Evolutionary conservation across 2,797 vertebrate genomes (phyloP), one percentile per base, ranked within the genome.

Genomic region (Leuciscus waleckii): DNA sequence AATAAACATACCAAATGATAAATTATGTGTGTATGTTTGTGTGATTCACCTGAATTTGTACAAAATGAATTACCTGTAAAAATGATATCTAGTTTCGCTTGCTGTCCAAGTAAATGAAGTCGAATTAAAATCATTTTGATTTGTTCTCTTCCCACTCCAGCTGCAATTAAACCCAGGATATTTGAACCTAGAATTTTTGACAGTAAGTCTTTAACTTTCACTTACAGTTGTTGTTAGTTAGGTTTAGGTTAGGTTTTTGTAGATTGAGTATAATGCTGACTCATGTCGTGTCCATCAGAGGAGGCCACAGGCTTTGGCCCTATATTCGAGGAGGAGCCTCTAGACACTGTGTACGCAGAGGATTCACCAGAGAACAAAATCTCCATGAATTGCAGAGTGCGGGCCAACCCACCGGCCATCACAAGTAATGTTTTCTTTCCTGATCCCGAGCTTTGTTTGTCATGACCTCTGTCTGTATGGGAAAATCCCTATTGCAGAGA

Each of bases 291-390:
- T 85, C 3, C 51, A 37, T 88, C 93, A 97, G 98, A 99, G 86
- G 98, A 99, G 86, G 97, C 97, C 41, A 99, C 97, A 90, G 97
- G 97, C 81, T 99, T 98, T 81, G 98, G 98, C 29, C 98, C 98
- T 0, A 96, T 99, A 91, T 99, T 99, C 95, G 98, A 99, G 93
- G 98, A 99, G 88, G 98, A 99, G 75, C 98, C 98, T 1, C 94
- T 98, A 75, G 97, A 99, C 91, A 97, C 98, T 19, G 96, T 99
- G 88, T 99, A 99, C 88, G 96, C 95, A 1, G 97, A 99, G 89
- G 98, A 99, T 91, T 99, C 97, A 1, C 96, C 97, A 0, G 98
- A 99, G 88, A 96, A 93, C 85, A 97, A 97, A 88, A 96, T 99
- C 89, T 98, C 98, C 43, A 97, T 99, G 94, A 99, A 99, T 93